Evolutionary conservation across 2,113 vertebrate species (phyloP).

Genomic region (Paralichthys olivaceus): DNA sequence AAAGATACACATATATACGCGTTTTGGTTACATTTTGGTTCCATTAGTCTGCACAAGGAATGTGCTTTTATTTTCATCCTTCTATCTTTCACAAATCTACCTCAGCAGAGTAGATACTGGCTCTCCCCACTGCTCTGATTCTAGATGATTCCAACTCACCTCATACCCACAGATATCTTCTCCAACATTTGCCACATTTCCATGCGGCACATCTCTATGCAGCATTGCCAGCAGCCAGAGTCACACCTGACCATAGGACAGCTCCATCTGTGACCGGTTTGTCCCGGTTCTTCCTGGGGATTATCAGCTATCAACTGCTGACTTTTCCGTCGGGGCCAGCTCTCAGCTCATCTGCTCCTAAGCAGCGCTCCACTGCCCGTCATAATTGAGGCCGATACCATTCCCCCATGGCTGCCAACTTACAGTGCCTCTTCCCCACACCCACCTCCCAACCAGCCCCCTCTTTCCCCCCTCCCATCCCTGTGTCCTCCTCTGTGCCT

Average conservation of each 20-base stretch:
- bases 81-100: not conserved
- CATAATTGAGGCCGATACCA: conserved; percentile 81
- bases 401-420: conserved; percentile 73
- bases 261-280: conserved; percentile 67
- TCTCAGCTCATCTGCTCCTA: conserved; percentile 76
- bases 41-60: not conserved
- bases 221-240: conserved; percentile 17
- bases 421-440: conserved; percentile 24
- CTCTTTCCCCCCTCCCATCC: conserved; percentile 4
- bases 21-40: not conserved
- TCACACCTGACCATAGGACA: conserved; percentile 59
- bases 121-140: not conserved
- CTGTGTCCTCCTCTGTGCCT: conserved; percentile 46
- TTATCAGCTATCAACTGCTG: conserved; percentile 76
- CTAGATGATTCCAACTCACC: not conserved
- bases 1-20: not conserved
- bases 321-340: conserved; percentile 63
- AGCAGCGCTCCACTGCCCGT: conserved; percentile 76
- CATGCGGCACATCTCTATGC: conserved; percentile 10
- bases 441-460: not conserved
- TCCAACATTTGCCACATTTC: conserved; percentile 18
- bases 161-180: not conserved
- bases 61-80: not conserved
- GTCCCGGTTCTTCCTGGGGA: conserved; percentile 65
- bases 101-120: not conserved